Base-by-base conservation (phyloP, 1,140 invertebrate species). In the Nymphalis io region DNA sequence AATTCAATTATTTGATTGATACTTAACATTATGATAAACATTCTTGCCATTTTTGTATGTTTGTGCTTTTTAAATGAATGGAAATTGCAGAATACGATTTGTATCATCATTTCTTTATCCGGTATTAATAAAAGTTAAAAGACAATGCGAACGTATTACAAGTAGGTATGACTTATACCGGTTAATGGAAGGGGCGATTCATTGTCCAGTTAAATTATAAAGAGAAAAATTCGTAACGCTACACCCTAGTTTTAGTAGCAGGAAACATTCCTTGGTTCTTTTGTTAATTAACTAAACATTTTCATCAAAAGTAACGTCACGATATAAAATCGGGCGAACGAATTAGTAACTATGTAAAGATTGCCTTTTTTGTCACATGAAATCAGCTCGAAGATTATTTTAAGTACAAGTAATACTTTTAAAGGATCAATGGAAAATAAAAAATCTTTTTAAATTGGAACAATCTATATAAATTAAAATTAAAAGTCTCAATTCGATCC, bases 171-270 rank as follows among this genome's bases (percentile, higher is more conserved):
- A 46, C 16, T 51, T 62, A 51, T 38, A 62, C 13, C 5, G 16
- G 51, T 16, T 55, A 55, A 55, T 55, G 51, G 60, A 51, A 62
- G 44, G 60, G 60, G 60, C 27, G 33, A 39, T 13, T 38, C 18
- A 51, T 62, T 20, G 60, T 46, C 18, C 42, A 63, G 27, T 63
- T 51, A 51, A 63, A 63, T 38, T 63, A 63, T 53, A 53, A 11
- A 63, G 46, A 63, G 60, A 62, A 62, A 51, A 63, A 51, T 38
- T 62, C 42, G 23, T 51, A 39, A 63, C 21, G 46, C 46, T 63
- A 46, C 46, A 63, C 60, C 60, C 60, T 53, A 33, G 15, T 39
- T n/a, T 63, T 33, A 63, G 46, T 51, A 63, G 60, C 27, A 16
- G 12, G 51, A 55, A 55, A 55, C 20, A 55, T 23, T 55, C 20